Base-by-base conservation (phyloP, 2,888 invertebrate species). In the Drosophila quinaria region DNA sequence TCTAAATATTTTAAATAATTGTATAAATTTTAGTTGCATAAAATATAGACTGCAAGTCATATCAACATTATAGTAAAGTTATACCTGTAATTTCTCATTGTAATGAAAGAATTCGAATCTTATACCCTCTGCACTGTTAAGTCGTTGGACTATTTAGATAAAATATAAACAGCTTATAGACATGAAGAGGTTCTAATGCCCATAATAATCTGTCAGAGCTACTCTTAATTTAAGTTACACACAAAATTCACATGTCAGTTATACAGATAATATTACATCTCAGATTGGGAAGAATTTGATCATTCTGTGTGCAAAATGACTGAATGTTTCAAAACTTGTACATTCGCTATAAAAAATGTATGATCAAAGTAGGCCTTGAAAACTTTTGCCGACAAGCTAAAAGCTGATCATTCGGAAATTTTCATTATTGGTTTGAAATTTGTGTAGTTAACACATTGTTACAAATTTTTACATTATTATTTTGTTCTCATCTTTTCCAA, bases 361-460 rank as follows among this genome's bases (percentile, higher is more conserved):
- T 17, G 2, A 15, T 29, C 11, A 2, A 15, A 67, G 52, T 54
- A 78, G 69, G 74, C 75, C n/a, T 10, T 61, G 54, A 2, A 39
- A 54, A 3, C 11, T 13, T 55, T 8, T 19, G 0, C 5, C 11
- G 8, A 0, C n/a, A 11, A 15, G 19, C 2, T 11, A 2, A 3
- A 22, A 5, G 5, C 17, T 15, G 3, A 44, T 41, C 4, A 3
- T 10, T 2, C 33, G 0, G 2, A 13, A 1, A 4, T 22, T 9
- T 13, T 51, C 46, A 78, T 39, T 71, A 8, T 8, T 50, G 3
- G 49, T 63, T 60, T 25, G 0, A 52, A 44, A 33, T 78, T 78
- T 59, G 60, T 75, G 50, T 56, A 58, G 79, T 75, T 6, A 46
- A 55, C 81, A 82, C 55, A 47, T 22, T 13, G 39, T 60, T 61